These are phyloP conservation scores for Imbricaverruca yamaguchii DNA, from an alignment of 2,888 invertebrate genomes.

Conservation along the genomic window DNA sequence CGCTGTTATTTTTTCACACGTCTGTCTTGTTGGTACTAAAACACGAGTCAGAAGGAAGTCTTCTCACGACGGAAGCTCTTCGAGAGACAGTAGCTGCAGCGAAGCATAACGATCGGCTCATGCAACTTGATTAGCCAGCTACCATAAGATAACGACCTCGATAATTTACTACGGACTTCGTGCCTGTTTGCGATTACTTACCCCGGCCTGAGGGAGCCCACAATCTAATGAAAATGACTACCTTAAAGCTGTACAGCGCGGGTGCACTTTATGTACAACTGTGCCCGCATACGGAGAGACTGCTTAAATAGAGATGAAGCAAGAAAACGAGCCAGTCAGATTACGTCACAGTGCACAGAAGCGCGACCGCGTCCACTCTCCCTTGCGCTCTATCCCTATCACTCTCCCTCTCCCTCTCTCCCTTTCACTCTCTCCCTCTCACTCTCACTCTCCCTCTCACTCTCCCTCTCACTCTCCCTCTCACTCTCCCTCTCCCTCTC, in stretches of 20 bases:
- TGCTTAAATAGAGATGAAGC: not conserved
- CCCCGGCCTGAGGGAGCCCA: not conserved
- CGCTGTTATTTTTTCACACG: not conserved
- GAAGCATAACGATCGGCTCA: not conserved
- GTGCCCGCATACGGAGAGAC: not conserved
- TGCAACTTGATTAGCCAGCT: not conserved
- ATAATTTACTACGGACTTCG: not conserved
- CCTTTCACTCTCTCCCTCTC: no score
- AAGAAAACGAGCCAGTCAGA: not conserved
- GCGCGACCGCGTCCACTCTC: not conserved
- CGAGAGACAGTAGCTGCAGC: not conserved
- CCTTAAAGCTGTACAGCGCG: not conserved
- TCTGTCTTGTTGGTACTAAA: conserved; percentile 7
- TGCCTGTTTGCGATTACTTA: not conserved
- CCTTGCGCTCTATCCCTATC: not conserved
- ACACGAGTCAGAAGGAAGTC: not conserved
- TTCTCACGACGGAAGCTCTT: not conserved
- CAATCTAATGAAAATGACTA: not conserved
- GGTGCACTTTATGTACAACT: not conserved
- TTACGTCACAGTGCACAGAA: not conserved
- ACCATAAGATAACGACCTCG: not conserved
- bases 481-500: no score
- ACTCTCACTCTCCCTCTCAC: no score
- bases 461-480: no score
- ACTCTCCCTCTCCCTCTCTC: no score